A percentile compares a stretch with the other conserved stretches of the same genome.
Conservation (phyloP, 2,888 invertebrate species). For the Lepidocyrtoides sp. region DNA sequence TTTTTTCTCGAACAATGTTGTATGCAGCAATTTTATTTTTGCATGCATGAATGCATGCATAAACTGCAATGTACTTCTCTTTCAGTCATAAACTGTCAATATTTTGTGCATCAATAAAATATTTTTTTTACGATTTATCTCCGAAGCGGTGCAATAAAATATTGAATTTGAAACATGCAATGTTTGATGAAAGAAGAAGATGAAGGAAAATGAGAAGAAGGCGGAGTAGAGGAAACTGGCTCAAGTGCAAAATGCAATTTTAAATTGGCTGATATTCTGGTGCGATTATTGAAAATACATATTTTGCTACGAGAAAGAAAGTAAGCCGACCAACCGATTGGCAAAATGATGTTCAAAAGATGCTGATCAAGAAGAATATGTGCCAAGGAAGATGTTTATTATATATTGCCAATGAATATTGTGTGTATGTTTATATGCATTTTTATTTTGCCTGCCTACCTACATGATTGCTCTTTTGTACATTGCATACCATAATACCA, state of each 20-base stretch:
- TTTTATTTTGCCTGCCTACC: too few species aligned
- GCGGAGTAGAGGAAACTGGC: conserved; percentile 33
- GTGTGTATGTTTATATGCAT: not conserved
- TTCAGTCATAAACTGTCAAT: conserved; percentile 53
- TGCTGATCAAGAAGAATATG: not conserved
- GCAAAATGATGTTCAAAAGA: not conserved
- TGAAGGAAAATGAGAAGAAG: not conserved
- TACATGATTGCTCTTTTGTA: not conserved
- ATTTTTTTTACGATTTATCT: conserved; percentile 26
- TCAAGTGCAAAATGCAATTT: conserved; percentile 67
- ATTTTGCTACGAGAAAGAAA: not conserved
- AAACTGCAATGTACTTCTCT: not conserved
- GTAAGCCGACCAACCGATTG: not conserved
- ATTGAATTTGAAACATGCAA: not conserved
- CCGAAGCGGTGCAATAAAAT: not conserved
- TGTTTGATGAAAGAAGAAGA: not conserved
- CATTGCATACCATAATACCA: not conserved
- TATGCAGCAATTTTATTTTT: not conserved
- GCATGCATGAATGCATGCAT: not conserved
- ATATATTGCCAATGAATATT: not conserved
- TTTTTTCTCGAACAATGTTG: conserved; percentile 20
- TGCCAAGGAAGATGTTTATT: conserved; percentile 15
- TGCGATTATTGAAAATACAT: conserved; percentile 18
- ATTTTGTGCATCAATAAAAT: conserved; percentile 45
- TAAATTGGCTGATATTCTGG: conserved; percentile 13